Percentiles rank a stretch among this genome's conserved stretches.
Conservation (phyloP, 2,113 vertebrate genomes). For the Beaufortia kweichowensis region DNA sequence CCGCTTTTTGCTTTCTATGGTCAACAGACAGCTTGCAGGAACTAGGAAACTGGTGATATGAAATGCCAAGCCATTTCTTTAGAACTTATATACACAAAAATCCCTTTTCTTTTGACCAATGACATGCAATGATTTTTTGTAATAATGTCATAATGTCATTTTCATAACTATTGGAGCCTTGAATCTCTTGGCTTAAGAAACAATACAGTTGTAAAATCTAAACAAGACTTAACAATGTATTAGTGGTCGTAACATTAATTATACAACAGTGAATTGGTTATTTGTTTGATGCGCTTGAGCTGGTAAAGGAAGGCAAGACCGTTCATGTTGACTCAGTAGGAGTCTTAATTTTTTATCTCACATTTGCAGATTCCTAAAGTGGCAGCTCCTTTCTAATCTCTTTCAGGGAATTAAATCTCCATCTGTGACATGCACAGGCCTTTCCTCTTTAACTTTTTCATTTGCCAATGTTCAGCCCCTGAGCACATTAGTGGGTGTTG, state of each 20-base stretch:
- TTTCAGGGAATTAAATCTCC: conserved; percentile 26
- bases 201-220: background rate
- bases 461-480: conserved; percentile 4
- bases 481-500: background rate
- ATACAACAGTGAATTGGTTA: background rate
- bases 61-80: background rate
- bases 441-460: conserved; percentile 4
- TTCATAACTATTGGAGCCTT: too few species aligned
- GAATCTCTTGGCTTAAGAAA: too few species aligned
- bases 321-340: conserved; percentile 34
- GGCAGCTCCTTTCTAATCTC: conserved; percentile 17
- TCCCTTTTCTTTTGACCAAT: too few species aligned
- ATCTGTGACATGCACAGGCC: background rate
- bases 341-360: conserved; percentile 54
- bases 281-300: background rate
- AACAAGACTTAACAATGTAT: background rate
- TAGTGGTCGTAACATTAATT: background rate
- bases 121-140: too few species aligned
- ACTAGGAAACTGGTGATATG: background rate
- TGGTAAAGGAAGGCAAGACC: background rate
- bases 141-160: too few species aligned
- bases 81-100: too few species aligned
- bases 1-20: background rate
- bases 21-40: background rate
- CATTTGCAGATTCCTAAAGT: conserved; percentile 30